phyloP scores from a whole-genome alignment of 2,113 vertebrate genomes.

The Paramisgurnus dabryanus region DNA sequence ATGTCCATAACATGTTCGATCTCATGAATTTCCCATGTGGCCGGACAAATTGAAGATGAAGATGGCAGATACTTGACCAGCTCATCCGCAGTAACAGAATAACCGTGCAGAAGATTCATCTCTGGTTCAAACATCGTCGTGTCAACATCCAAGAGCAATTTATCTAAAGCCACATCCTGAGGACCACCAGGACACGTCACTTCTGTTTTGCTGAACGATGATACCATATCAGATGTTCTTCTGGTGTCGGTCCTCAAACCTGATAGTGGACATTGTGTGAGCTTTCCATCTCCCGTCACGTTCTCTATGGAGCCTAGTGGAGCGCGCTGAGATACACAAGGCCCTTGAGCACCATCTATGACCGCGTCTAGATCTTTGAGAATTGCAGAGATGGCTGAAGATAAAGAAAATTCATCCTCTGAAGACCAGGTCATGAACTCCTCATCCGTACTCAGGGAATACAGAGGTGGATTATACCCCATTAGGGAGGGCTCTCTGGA shows the following conservation, averaged over 20 bases:
- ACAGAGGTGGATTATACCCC: not conserved
- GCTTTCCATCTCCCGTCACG: conserved; percentile 52
- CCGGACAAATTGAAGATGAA: conserved; percentile 48
- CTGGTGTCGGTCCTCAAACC: conserved; percentile 49
- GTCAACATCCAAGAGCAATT: conserved; percentile 82
- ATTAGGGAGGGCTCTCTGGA: not conserved
- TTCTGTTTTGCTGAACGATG: conserved; percentile 63
- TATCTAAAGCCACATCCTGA: conserved; percentile 72
- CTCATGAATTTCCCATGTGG: conserved; percentile 71
- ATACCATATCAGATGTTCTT: conserved; percentile 25
- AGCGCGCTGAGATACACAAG: conserved; percentile 53
- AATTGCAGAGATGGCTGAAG: conserved; percentile 73
- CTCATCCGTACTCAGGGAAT: conserved; percentile 30
- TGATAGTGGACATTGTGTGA: conserved; percentile 21
- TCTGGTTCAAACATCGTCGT: conserved; percentile 77
- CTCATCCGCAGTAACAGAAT: conserved; percentile 54
- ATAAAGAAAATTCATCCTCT: conserved; percentile 68
- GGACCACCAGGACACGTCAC: conserved; percentile 69
- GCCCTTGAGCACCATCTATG: conserved; percentile 62
- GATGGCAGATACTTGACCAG: conserved; percentile 56
- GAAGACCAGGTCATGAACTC: conserved; percentile 65
- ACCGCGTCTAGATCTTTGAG: conserved; percentile 77
- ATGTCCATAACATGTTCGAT: conserved; percentile 80
- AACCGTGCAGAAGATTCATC: conserved; percentile 50
- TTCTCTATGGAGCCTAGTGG: conserved; percentile 71